Conservation (phyloP, 2,113 vertebrate species). For the Pluvianellus socialis region DNA sequence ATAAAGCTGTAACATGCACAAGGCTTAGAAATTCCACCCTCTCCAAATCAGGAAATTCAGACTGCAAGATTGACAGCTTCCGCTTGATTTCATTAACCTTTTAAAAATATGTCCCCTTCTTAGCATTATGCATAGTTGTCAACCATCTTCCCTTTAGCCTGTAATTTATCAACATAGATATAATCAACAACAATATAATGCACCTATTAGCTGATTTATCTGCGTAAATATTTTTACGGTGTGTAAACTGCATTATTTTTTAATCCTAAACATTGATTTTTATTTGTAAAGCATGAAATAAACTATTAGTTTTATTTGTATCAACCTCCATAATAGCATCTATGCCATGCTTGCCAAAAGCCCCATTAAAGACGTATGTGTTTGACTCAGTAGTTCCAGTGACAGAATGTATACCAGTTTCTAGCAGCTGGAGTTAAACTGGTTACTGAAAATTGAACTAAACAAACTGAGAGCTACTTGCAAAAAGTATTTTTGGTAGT, state of each 20-base stretch:
- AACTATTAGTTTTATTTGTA: slow-evolving; percentile 55
- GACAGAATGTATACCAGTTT: slow-evolving; percentile 31
- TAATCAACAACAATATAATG: background rate
- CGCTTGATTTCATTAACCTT: background rate
- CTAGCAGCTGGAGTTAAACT: slow-evolving; percentile 45
- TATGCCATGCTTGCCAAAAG: slow-evolving; percentile 62
- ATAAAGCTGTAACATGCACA: background rate
- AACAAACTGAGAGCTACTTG: slow-evolving; percentile 6
- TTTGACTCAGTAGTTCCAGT: slow-evolving; percentile 58
- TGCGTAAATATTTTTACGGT: slow-evolving; percentile 34
- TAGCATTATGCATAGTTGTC: background rate
- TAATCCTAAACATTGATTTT: slow-evolving; percentile 27
- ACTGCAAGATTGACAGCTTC: background rate
- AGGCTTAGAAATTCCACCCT: background rate
- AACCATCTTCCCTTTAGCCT: background rate
- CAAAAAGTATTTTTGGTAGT: background rate
- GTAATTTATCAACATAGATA: background rate
- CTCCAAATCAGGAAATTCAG: background rate
- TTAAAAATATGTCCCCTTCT: background rate
- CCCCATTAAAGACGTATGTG: slow-evolving; percentile 67
- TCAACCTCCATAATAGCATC: slow-evolving; percentile 29
- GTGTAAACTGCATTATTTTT: slow-evolving; percentile 36
- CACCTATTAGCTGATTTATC: background rate
- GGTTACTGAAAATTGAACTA: slow-evolving; percentile 5
- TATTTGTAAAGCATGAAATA: slow-evolving; percentile 61